Evolutionary conservation across 92 coral and sea anemone species (phyloP), one percentile per base, ranked within the genome.

Genomic region (Diadumene lineata): DNA sequence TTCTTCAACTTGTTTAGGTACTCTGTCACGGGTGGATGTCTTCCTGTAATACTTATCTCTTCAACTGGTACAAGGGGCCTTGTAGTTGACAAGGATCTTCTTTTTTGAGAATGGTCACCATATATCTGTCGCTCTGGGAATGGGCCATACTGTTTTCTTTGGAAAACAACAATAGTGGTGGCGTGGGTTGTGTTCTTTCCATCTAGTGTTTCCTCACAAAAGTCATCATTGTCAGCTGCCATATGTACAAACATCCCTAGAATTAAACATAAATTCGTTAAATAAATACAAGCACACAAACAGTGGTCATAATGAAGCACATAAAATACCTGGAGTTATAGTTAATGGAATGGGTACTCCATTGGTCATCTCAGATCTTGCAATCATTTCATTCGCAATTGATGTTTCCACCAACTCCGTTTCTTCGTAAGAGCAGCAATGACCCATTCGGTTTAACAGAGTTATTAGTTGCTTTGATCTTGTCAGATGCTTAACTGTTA

Each of bases 171-270:
- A 15, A 29, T 10, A 1, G 82, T 77, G 0, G 85, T 81, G 8
- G 85, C 80, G 56, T 81, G 85, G 10, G 80, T 81, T 10, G 85
- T 81, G 43, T 81, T 43, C 56, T 81, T 81, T 7, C 86, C 86
- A 66, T 82, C 77, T 29, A 82, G 31, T 8, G 82, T 82, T 69
- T 82, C 87, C 46, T 82, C 78, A 15, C 75, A 68, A 7, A 79
- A 7, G 31, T 79, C 78, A 50, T 70, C 61, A 38, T 82, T 76
- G 48, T 82, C 82, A 8, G 87, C 87, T 1, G 11, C n/a, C n/a
- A n/a, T n/a, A n/a, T n/a, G n/a, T n/a, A n/a, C n/a, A n/a, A n/a
- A n/a, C n/a, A n/a, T n/a, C n/a, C n/a, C n/a, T n/a, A n/a, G n/a
- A n/a, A n/a, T n/a, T n/a, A n/a, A n/a, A n/a, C n/a, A n/a, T n/a